Percentiles rank a stretch among this genome's conserved stretches.
Evolutionary conservation across 2,113 vertebrate species (phyloP).

Genomic region (Saguinus imperator): DNA sequence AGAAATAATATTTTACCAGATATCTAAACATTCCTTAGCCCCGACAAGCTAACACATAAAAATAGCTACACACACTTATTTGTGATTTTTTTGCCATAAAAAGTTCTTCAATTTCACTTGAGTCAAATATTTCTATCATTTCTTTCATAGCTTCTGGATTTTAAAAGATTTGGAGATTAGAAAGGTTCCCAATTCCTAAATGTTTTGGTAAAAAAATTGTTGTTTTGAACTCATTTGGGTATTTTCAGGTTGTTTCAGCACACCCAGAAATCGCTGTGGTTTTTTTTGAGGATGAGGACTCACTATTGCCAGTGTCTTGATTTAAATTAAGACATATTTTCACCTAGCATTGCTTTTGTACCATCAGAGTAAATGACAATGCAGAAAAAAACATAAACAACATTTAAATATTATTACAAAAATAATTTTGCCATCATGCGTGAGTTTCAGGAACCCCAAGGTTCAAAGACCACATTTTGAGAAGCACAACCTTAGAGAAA

Average conservation of each 20-base stretch:
- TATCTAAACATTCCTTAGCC: not conserved
- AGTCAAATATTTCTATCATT: not conserved
- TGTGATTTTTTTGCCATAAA: not conserved
- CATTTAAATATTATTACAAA: not conserved
- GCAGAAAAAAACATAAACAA: not conserved
- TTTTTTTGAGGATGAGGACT: no score
- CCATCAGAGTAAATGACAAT: not conserved
- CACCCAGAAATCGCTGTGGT: not conserved
- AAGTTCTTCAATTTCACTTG: not conserved
- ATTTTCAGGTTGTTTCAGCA: not conserved
- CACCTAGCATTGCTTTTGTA: not conserved
- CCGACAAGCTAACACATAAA: not conserved
- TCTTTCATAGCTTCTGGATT: not conserved
- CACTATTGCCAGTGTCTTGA: not conserved
- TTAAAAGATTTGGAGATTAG: not conserved
- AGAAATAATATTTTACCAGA: not conserved
- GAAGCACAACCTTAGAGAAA: not conserved
- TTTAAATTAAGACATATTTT: not conserved
- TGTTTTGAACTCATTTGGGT: not conserved
- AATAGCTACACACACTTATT: not conserved
- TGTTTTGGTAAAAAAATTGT: not conserved
- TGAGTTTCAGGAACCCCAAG: no score
- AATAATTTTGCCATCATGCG: not conserved
- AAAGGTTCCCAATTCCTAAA: not conserved
- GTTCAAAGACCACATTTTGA: not conserved